Base-by-base conservation (phyloP, 2,113 vertebrate species). In the Lagopus leucura region DNA sequence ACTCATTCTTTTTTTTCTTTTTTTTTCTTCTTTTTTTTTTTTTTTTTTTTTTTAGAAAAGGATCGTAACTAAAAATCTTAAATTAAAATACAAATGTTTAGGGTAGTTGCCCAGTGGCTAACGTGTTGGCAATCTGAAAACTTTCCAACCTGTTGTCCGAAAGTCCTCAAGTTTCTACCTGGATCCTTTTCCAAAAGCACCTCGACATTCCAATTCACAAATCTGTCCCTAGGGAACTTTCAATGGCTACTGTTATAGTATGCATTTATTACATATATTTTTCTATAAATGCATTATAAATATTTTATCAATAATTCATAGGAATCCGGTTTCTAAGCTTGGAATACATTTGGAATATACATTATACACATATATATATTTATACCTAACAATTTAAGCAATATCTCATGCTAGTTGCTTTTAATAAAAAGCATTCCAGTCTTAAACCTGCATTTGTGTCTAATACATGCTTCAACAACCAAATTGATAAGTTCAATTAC, bases 271-370 rank as follows among this genome's bases (percentile, higher is more conserved):
- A 88, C 83, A 96, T 90, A 91, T 93, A 96, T 94, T 96, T 96
- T 95, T 96, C 96, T 97, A 97, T 97, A 98, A 98, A 98, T 98
- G 98, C 97, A 97, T 98, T 97, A 98, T 98, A 98, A 98, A 98
- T 98, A 98, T 96, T 97, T 96, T 94, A 97, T 97, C 97, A 96
- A 95, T 97, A 98, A 97, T 97, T 97, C 96, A 40, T 97, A 98
- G 95, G 98, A 98, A 97, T 98, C 96, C 54, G 92, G 96, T 97
- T 97, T 98, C 97, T 98, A 98, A 97, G 96, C 97, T 97, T 94
- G 97, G 97, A 97, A 97, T 98, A 98, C 97, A 98, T 96, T 95
- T 97, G 97, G 97, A 97, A 97, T 98, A 98, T 98, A 98, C 97
- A 98, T 98, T 98, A 97, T 98, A 98, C 97, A 97, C 96, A 97